phyloP scores from a whole-genome alignment of 2,888 invertebrate genomes.

The Fragum whitleyi region DNA sequence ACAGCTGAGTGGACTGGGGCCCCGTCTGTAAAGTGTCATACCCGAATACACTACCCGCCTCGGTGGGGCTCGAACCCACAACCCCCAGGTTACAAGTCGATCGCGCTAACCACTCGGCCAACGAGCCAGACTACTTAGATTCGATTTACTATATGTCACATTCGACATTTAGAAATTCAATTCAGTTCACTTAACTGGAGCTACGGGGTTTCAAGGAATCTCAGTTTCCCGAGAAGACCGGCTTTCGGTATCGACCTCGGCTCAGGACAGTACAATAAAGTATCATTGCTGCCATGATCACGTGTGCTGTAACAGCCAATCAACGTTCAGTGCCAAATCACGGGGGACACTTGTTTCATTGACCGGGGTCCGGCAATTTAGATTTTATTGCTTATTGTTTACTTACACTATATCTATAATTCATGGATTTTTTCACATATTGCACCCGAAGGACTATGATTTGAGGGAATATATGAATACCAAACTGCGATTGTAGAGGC shows the following conservation, averaged over 20 bases:
- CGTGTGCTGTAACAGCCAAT: background rate
- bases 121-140: no score
- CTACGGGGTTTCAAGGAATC: no score
- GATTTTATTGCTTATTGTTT: conserved; percentile 16
- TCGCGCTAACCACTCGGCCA: no score
- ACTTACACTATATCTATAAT: conserved; percentile 7
- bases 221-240: background rate
- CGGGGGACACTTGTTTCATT: background rate
- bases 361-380: conserved; percentile 8
- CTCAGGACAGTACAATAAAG: background rate
- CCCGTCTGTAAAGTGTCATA: no score
- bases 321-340: background rate
- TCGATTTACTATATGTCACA: no score
- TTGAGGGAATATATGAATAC: conserved; percentile 1
- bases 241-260: background rate
- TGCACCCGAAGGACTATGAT: background rate
- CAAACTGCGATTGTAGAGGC: background rate
- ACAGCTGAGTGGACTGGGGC: no score
- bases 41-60: no score
- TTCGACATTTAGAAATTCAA: no score
- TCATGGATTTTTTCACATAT: background rate
- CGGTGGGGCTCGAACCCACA: no score
- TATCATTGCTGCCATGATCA: background rate
- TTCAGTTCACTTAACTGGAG: no score
- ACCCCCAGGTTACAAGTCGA: no score